Percentiles rank a stretch among this genome's conserved stretches.
These are phyloP conservation scores for Folsomia candida DNA, from an alignment of 2,888 invertebrate species.

Conservation along the genomic window DNA sequence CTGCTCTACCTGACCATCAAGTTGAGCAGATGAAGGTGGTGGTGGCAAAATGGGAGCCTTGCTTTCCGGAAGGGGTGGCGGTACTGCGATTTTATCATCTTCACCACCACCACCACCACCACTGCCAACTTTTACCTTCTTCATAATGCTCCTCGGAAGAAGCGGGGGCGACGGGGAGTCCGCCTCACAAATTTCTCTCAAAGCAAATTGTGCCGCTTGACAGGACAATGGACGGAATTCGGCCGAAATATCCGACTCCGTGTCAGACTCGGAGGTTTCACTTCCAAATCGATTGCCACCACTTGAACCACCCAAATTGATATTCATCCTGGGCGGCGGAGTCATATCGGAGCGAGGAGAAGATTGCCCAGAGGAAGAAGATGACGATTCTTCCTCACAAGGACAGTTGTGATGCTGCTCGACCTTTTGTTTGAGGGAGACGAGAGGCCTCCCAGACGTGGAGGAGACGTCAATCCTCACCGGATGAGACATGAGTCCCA, in stretches of 20 bases:
- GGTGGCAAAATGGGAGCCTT: neutral
- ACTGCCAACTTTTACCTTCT: conserved; percentile 23
- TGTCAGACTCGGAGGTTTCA: conserved; percentile 50
- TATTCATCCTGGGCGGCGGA: conserved; percentile 45
- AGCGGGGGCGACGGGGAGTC: conserved; percentile 32
- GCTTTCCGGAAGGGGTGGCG: neutral
- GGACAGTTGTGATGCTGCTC: neutral
- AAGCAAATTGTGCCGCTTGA: conserved; percentile 48
- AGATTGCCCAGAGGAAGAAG: conserved; percentile 47
- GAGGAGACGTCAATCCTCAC: conserved; percentile 48
- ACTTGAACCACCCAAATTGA: conserved; percentile 4
- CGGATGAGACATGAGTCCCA: too few species aligned
- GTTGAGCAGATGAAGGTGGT: too few species aligned
- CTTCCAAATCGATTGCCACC: conserved; percentile 47
- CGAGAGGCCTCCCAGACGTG: neutral
- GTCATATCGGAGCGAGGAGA: conserved; percentile 49
- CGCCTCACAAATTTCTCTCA: conserved; percentile 47
- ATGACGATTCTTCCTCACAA: conserved; percentile 39
- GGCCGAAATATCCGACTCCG: conserved; percentile 49
- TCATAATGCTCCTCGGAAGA: conserved; percentile 33
- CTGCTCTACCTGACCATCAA: too few species aligned
- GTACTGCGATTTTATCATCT: too few species aligned
- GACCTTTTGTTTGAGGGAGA: neutral
- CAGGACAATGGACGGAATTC: conserved; percentile 42
- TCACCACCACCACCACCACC: neutral